A percentile compares a stretch with the other conserved stretches of the same genome.
Conservation (phyloP, 2,888 invertebrate species). For the Unio pictorum region DNA sequence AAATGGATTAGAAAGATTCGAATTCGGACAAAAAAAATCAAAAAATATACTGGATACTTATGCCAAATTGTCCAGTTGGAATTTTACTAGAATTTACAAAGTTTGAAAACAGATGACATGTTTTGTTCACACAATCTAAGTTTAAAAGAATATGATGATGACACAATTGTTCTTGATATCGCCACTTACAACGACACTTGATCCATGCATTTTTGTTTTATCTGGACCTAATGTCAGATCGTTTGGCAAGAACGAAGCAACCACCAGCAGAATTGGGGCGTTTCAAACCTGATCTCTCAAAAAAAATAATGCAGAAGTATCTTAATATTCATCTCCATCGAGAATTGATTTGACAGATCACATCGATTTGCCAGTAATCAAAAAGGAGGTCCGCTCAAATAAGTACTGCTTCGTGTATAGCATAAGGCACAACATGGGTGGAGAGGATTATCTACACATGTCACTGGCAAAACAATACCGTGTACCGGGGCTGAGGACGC, state of each 20-base stretch:
- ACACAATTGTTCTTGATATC: constrained; percentile 47
- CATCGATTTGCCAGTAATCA: constrained; percentile 62
- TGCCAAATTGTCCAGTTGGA: constrained; percentile 37
- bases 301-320: constrained; percentile 7
- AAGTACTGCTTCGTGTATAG: constrained; percentile 62
- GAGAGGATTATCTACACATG: constrained; percentile 36
- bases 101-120: constrained; percentile 36
- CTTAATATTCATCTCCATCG: constrained; percentile 9
- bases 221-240: constrained; percentile 38
- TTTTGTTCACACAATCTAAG: constrained; percentile 61
- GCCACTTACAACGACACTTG: constrained; percentile 46
- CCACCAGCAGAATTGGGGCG: constrained; percentile 14
- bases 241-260: constrained; percentile 35
- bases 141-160: too few relatives aligned
- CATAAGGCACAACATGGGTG: constrained; percentile 46
- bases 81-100: constrained; percentile 24
- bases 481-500: constrained; percentile 43
- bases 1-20: constrained; percentile 45
- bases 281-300: constrained; percentile 13
- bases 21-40: constrained; percentile 29
- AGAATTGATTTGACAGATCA: constrained; percentile 32
- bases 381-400: constrained; percentile 50
- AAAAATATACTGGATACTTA: constrained; percentile 42
- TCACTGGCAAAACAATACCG: constrained; percentile 61
- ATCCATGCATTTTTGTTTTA: constrained; percentile 39